Base-by-base conservation (phyloP, 2,888 invertebrate species). In the Acronicta leporina region DNA sequence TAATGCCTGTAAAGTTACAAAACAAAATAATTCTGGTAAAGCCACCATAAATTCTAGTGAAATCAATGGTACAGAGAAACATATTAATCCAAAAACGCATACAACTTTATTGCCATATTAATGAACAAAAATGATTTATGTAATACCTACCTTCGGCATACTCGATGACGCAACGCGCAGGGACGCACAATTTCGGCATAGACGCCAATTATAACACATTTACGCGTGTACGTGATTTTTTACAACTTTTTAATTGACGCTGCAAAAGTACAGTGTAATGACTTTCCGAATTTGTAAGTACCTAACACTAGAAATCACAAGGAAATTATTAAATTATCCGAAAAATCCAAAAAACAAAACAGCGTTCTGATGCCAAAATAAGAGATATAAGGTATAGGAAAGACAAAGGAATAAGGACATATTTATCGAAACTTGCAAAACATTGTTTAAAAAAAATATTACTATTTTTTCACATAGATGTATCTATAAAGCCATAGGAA, bases 131-230 rank as follows among this genome's bases (percentile, higher is more conserved):
- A 55, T 47, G 47, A 59, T 55, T 61, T 61, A 68, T 53, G 44
- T 65, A 65, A 65, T 57, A 52, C 46, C 55, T 57, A 52, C 46
- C 55, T 53, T 43, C 56, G 51, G 41, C 46, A 42, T 43, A 14
- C 47, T 66, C 58, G 56, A 58, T 75, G 75, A 71, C 62, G 68
- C 47, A 76, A 71, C 33, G 30, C 60, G 45, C 6, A 61, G 49
- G 51, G 59, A 59, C 43, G 55, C 46, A 67, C 48, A 62, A 57
- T 68, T 74, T 68, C 60, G 58, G 54, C 49, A 48, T 50, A 68
- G 58, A 48, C 47, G 20, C 46, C 60, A 57, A 68, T 75, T 72
- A 53, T 55, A 49, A 55, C 50, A 72, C 27, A 55, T 45, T 42
- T 56, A 58, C 58, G 42, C 15, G 15, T 58, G 11, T 30, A 54